These are phyloP conservation scores for Gadus macrocephalus DNA, from an alignment of 2,113 vertebrate species.

Conservation along the genomic window DNA sequence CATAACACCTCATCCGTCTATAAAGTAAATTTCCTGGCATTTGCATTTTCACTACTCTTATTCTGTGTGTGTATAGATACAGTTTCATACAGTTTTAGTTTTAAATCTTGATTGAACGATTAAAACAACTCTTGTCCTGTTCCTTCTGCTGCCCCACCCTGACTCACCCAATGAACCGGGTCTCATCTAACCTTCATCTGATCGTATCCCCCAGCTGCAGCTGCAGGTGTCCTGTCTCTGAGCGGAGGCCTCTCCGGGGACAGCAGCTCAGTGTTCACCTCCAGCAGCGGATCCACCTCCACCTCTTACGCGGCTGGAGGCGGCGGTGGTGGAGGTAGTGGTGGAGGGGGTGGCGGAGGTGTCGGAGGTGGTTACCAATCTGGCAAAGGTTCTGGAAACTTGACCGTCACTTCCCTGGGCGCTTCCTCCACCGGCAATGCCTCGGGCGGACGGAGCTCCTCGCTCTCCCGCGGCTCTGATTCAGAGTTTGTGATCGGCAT, in stretches of 20 bases:
- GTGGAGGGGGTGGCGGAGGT: not conserved
- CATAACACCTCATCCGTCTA: too few species aligned
- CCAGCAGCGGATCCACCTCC: conserved; percentile 11
- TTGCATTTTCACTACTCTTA: too few species aligned
- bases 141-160: too few species aligned
- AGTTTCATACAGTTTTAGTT: too few species aligned
- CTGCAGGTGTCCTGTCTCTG: conserved; percentile 18
- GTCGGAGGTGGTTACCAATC: not conserved
- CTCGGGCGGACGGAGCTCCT: conserved; percentile 15
- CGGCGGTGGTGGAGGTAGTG: not conserved
- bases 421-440: conserved; percentile 14
- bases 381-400: not conserved
- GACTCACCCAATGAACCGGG: too few species aligned
- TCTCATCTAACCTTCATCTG: not conserved
- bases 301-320: conserved; percentile 9
- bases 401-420: conserved; percentile 22
- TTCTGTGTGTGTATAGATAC: too few species aligned
- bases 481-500: not conserved
- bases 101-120: too few species aligned
- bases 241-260: conserved; percentile 1
- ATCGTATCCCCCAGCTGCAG: not conserved
- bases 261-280: conserved; percentile 23
- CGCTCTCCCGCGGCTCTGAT: not conserved
- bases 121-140: too few species aligned
- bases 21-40: too few species aligned